Base-by-base conservation (phyloP, 2,888 invertebrate species). In the Cinara cedri region DNA sequence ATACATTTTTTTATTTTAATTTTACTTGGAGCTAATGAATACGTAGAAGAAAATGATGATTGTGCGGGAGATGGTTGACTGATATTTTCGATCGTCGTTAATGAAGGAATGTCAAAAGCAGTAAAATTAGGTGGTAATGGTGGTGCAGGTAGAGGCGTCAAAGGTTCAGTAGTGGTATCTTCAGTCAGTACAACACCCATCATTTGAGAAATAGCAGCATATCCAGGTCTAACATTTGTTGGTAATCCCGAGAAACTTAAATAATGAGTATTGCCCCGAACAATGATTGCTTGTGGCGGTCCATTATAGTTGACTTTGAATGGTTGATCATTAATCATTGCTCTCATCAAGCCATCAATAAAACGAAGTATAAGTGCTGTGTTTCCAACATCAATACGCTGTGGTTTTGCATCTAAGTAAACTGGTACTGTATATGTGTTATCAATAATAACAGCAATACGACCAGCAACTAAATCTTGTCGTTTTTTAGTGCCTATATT, bases 281-380 rank as follows among this genome's bases (percentile, higher is more conserved):
- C 87, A 76, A 89, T 88, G 81, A 94, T 90, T 3, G 93, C 92
- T 84, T 92, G 92, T 0, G 95, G 95, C 80, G 94, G 86, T 49
- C 93, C 94, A 26, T 95, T 95, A 85, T 92, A 96, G 84, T 94
- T 92, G 66, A 94, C 91, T 84, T 90, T 90, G 84, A 92, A 92
- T 1, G 92, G 90, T 83, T 91, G 89, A 66, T 92, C 93, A 84
- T 95, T 93, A 76, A 95, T 90, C 71, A 94, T 86, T 0, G 93
- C 93, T 13, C 92, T 93, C 83, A 90, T 87, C 55, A 95, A 87
- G 3, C 92, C 89, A 84, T 95, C 93, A 34, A 91, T 92, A 85
- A 96, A 95, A 83, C 93, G 90, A 24, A 96, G 87, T 0, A 93
- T 91, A 84, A 92, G 91, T 65, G 90, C 89, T 82, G 90, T 89